A percentile compares a stretch with the other conserved stretches of the same genome.
Evolutionary conservation across 2,113 vertebrate genomes (phyloP).

Genomic region (Ammodramus savannarum): DNA sequence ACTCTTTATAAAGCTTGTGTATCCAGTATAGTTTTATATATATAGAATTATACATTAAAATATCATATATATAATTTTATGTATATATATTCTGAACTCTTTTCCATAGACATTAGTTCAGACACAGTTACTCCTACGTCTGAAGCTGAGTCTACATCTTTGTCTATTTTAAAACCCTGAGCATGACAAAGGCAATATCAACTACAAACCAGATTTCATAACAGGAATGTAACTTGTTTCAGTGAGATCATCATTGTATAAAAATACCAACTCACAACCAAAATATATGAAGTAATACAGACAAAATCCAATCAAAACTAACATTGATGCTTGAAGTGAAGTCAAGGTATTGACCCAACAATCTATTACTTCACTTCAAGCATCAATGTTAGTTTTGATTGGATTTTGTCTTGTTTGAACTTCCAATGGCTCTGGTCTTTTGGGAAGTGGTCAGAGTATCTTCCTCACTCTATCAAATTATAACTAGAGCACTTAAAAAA

Average conservation of each 20-base stretch:
- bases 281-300: neutral
- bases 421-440: neutral
- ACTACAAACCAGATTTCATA: neutral
- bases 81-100: neutral
- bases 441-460: neutral
- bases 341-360: neutral
- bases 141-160: neutral
- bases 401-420: neutral
- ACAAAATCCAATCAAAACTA: too few species aligned
- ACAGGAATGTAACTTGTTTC: neutral
- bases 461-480: neutral
- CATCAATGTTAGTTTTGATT: neutral
- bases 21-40: neutral
- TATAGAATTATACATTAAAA: neutral
- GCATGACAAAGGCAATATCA: neutral
- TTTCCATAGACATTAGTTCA: neutral
- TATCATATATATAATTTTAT: neutral
- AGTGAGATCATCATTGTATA: neutral
- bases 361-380: neutral
- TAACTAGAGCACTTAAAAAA: neutral
- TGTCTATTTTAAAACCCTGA: neutral
- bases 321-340: too few species aligned
- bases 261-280: neutral
- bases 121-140: neutral
- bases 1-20: neutral